Evolutionary conservation across 2,113 vertebrate genomes (phyloP).

Genomic region (Entomyzon cyanotis): DNA sequence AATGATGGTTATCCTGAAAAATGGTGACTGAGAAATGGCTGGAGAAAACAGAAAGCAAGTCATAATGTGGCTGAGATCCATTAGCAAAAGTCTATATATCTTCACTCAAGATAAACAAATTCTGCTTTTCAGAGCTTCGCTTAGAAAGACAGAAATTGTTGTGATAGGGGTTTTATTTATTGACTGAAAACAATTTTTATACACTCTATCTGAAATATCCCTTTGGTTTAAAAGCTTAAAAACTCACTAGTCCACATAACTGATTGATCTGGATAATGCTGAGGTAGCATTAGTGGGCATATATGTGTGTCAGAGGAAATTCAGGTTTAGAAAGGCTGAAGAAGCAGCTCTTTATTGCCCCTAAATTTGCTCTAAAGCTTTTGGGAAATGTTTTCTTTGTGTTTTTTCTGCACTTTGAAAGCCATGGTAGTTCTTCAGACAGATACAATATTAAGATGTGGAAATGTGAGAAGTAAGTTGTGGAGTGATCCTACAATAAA

Average conservation of each 20-base stretch:
- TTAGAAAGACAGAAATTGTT: constrained; percentile 11
- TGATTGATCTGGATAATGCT: background rate
- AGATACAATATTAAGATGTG: rapidly evolving
- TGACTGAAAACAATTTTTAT: background rate
- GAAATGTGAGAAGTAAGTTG: background rate
- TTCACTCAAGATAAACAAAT: constrained; percentile 14
- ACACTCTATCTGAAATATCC: background rate
- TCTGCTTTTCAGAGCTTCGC: background rate
- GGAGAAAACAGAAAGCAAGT: background rate
- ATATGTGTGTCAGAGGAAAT: background rate
- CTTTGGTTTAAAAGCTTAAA: background rate
- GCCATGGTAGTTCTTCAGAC: background rate
- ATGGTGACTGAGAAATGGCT: background rate
- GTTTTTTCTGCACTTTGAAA: background rate
- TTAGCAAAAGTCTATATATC: constrained; percentile 29
- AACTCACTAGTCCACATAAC: background rate
- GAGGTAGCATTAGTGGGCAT: background rate
- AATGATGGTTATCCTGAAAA: constrained; percentile 14
- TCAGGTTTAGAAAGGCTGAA: background rate
- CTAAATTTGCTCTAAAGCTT: background rate
- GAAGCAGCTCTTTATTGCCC: background rate
- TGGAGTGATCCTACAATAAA: background rate
- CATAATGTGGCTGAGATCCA: background rate
- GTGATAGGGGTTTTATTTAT: constrained; percentile 17
- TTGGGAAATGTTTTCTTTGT: background rate